These are phyloP conservation scores for Oreochromis spilurus DNA, from an alignment of 2,113 vertebrate genomes.

Conservation along the genomic window DNA sequence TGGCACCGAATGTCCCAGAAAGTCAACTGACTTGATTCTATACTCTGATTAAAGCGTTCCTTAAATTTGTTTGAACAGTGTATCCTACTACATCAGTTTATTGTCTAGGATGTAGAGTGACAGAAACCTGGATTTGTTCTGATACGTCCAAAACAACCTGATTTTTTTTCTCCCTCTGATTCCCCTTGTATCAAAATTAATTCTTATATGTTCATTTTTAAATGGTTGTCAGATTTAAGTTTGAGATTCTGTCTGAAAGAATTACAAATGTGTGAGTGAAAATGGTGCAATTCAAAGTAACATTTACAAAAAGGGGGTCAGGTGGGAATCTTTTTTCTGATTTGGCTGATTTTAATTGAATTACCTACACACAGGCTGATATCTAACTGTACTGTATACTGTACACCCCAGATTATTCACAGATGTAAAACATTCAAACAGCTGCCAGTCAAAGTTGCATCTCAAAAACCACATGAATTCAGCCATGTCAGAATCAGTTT, in stretches of 20 bases:
- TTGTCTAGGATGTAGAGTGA: background rate
- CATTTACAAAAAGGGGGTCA: background rate
- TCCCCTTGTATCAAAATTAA: background rate
- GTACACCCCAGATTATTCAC: background rate
- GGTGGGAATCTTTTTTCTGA: accelerated
- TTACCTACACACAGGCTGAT: accelerated
- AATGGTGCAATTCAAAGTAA: background rate
- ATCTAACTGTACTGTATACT: background rate
- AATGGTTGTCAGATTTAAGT: background rate
- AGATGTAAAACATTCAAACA: background rate
- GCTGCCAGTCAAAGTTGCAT: background rate
- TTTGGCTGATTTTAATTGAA: background rate
- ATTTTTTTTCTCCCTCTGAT: background rate
- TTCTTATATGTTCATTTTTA: background rate
- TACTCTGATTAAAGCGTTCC: accelerated
- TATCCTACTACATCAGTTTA: no score
- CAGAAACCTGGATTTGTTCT: background rate
- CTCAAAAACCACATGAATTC: background rate
- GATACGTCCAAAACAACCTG: background rate
- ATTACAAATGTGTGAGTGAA: background rate
- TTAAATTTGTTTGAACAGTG: background rate
- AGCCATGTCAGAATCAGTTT: background rate
- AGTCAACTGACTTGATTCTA: background rate
- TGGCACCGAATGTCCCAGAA: background rate
- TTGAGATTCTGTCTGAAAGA: background rate